A percentile compares a stretch with the other conserved stretches of the same genome.
Conservation (phyloP, 2,888 invertebrate genomes). For the Erebia ligea region DNA sequence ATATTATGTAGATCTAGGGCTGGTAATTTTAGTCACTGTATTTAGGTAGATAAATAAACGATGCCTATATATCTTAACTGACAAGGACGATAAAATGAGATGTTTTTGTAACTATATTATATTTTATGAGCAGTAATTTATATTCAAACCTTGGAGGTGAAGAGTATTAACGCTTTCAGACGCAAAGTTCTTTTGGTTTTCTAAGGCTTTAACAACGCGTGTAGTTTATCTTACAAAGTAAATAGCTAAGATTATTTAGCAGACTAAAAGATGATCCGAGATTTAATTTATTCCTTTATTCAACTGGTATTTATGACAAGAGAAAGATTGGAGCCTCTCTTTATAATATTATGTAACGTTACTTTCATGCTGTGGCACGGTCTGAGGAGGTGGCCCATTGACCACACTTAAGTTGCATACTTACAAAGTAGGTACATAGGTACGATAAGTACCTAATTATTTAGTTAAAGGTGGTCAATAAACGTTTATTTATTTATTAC, state of each 20-base stretch:
- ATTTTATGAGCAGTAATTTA: slow-evolving; percentile 3
- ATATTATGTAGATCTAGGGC: background rate
- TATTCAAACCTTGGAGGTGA: background rate
- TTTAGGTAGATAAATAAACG: background rate
- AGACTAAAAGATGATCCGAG: background rate
- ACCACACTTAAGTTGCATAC: too few relatives aligned
- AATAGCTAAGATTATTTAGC: background rate
- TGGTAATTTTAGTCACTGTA: background rate
- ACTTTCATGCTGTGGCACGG: too few relatives aligned
- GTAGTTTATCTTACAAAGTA: background rate
- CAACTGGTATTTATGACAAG: too few relatives aligned
- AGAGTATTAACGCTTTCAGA: background rate
- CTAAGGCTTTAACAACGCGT: background rate
- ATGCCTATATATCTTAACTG: slow-evolving; percentile 1
- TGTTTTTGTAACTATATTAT: background rate
- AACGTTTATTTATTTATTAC: too few relatives aligned
- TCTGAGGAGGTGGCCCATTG: too few relatives aligned
- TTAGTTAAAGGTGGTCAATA: too few relatives aligned
- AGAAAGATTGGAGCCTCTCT: background rate
- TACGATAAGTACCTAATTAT: too few relatives aligned
- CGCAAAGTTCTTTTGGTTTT: background rate
- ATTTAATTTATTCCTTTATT: background rate
- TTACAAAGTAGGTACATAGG: too few relatives aligned
- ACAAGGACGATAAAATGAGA: background rate
- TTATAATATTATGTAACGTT: background rate